Conservation (phyloP, 2,113 vertebrate species). For the Oriolus oriolus region DNA sequence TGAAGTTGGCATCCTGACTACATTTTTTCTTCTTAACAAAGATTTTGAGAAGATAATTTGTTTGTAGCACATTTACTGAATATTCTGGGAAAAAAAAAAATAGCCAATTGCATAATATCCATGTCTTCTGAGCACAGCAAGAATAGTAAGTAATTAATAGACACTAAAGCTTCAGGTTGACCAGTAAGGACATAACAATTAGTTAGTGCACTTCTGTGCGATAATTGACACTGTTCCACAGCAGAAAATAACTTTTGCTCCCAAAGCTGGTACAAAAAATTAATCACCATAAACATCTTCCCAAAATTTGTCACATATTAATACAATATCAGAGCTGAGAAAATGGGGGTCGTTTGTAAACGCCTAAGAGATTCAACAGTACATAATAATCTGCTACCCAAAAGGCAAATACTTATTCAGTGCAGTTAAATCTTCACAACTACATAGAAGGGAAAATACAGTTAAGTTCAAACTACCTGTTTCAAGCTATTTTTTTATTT, state of each 20-base stretch:
- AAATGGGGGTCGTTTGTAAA: neutral
- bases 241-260: neutral
- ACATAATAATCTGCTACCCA: neutral
- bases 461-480: neutral
- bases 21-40: neutral
- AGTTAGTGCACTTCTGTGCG: too few species aligned
- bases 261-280: neutral
- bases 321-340: neutral
- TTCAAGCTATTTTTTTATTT: neutral
- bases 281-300: neutral
- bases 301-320: neutral
- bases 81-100: neutral
- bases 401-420: neutral
- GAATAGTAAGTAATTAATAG: neutral
- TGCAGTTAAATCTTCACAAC: neutral
- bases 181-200: neutral
- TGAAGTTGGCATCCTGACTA: neutral
- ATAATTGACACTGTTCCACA: neutral
- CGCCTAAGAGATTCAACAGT: neutral
- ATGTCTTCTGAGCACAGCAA: neutral
- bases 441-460: neutral
- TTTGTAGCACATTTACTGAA: neutral
- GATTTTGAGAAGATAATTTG: neutral
- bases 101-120: neutral
- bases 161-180: neutral